A percentile compares a stretch with the other conserved stretches of the same genome.
phyloP scores from a whole-genome alignment of 2,797 vertebrate species.

The Vireo griseus region DNA sequence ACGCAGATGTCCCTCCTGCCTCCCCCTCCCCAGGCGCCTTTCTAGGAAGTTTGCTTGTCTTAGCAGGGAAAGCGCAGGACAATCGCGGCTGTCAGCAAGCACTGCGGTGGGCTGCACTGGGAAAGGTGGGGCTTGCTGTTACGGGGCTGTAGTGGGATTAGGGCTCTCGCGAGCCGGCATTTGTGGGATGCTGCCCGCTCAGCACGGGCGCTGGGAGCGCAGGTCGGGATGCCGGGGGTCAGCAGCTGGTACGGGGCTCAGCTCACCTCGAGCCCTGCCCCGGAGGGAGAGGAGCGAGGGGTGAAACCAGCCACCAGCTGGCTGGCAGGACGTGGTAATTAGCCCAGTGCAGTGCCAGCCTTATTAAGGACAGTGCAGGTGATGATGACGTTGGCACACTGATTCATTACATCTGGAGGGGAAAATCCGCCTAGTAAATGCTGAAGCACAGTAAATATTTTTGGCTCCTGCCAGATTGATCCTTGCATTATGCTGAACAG shows the following conservation, averaged over 20 bases:
- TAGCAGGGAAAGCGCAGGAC: background rate
- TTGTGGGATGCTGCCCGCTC: background rate
- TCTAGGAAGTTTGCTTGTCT: background rate
- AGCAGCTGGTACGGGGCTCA: background rate
- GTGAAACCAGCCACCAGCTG: background rate
- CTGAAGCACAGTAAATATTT: constrained; percentile 66
- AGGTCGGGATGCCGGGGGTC: background rate
- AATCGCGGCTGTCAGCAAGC: fast-evolving
- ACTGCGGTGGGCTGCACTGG: fast-evolving
- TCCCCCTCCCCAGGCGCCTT: background rate
- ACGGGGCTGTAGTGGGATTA: background rate
- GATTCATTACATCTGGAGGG: constrained; percentile 64
- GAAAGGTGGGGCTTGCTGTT: background rate
- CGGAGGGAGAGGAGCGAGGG: background rate
- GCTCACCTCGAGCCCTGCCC: background rate
- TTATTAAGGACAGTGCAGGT: constrained; percentile 52
- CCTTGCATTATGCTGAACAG: constrained; percentile 61
- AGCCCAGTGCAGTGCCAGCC: constrained; percentile 14
- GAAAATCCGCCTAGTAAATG: constrained; percentile 61
- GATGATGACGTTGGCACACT: constrained; percentile 49
- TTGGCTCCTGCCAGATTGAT: constrained; percentile 62
- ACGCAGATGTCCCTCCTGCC: background rate
- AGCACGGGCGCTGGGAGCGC: background rate
- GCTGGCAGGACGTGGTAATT: background rate
- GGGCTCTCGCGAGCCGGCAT: background rate